These are phyloP conservation scores for Amphiduros pacificus DNA, from an alignment of 2,888 invertebrate genomes.

Conservation along the genomic window DNA sequence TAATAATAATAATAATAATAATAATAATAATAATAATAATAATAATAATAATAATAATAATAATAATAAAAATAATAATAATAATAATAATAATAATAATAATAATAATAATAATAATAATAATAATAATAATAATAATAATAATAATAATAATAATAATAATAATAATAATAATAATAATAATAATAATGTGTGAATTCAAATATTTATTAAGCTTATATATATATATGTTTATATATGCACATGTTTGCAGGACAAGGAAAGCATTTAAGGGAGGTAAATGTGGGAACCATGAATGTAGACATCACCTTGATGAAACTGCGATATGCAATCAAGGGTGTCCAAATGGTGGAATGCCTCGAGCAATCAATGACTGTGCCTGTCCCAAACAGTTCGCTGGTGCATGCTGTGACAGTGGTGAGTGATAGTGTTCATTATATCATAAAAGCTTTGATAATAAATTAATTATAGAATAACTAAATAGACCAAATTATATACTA, in stretches of 20 bases:
- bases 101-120: background rate
- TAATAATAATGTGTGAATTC: background rate
- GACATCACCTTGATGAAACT: background rate
- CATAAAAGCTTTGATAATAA: too few species aligned
- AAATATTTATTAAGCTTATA: background rate
- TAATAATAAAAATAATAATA: background rate
- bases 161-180: background rate
- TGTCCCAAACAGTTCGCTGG: background rate
- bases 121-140: background rate
- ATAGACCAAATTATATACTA: too few species aligned
- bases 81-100: background rate
- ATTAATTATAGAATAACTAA: too few species aligned
- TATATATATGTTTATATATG: too few species aligned
- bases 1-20: background rate
- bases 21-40: background rate
- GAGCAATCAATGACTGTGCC: background rate
- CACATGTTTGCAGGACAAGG: background rate
- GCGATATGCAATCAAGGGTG: background rate
- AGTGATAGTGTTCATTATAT: too few species aligned
- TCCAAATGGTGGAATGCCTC: background rate
- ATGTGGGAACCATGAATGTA: background rate
- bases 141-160: background rate
- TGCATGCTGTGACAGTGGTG: background rate
- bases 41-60: background rate
- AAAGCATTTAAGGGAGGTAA: background rate